Evolutionary conservation across 2,113 vertebrate species (phyloP).

Genomic region (Zingel zingel): DNA sequence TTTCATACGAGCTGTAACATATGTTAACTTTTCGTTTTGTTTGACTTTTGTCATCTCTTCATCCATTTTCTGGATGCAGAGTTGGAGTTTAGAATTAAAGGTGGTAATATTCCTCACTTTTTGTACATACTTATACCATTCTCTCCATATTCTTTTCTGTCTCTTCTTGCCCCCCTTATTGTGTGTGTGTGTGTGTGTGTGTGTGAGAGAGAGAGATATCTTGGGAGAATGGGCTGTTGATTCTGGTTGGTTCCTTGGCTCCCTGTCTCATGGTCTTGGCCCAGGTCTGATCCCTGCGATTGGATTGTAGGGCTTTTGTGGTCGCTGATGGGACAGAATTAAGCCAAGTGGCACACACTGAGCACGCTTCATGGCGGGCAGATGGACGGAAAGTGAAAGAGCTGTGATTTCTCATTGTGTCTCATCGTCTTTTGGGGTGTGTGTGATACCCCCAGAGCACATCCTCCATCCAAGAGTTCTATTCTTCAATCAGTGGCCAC

Average conservation of each 20-base stretch:
- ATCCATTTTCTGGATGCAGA: constrained; percentile 34
- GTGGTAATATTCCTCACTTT: constrained; percentile 20
- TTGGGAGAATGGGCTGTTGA: constrained; percentile 81
- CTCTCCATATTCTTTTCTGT: constrained; percentile 25
- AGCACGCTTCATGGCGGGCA: constrained; percentile 80
- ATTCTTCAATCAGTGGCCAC: constrained; percentile 80
- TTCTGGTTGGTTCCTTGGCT: constrained; percentile 82
- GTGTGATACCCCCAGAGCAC: constrained; percentile 73
- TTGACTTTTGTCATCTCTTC: constrained; percentile 50
- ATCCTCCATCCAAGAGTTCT: constrained; percentile 77
- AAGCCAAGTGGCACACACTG: constrained; percentile 83
- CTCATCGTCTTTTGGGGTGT: constrained; percentile 79
- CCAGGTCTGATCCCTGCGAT: constrained; percentile 80
- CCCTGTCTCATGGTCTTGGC: constrained; percentile 78
- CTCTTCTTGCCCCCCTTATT: constrained; percentile 38
- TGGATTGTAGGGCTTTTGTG: constrained; percentile 84
- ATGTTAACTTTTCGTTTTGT: constrained; percentile 50
- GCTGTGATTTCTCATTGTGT: constrained; percentile 85
- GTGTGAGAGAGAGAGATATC: constrained; percentile 62
- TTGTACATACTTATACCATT: constrained; percentile 3
- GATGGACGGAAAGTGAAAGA: constrained; percentile 83
- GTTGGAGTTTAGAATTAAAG: constrained; percentile 13
- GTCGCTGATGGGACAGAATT: constrained; percentile 82
- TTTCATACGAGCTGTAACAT: constrained; percentile 39
- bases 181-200: neutral